phyloP scores from a whole-genome alignment of 1,140 invertebrate species.

The Hydropsyche tenuis region DNA sequence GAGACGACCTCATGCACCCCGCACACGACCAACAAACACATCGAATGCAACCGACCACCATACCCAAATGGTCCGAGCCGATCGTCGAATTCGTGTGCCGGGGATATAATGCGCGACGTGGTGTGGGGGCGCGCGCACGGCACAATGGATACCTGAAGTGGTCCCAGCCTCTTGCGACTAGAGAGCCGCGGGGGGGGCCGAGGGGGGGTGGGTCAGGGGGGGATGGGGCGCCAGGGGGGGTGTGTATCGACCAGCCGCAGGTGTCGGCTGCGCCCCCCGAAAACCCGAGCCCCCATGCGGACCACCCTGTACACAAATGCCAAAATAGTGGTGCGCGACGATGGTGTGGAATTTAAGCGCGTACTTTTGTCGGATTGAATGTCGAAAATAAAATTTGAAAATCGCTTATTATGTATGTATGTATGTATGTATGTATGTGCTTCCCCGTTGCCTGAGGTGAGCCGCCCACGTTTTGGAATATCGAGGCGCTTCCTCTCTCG shows the following conservation, averaged over 20 bases:
- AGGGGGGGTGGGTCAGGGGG: constrained; percentile 8
- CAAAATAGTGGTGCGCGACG: constrained; percentile 26
- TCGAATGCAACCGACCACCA: too few species aligned
- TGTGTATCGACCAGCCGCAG: constrained; percentile 39
- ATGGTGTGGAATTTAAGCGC: not conserved
- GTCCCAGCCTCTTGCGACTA: constrained; percentile 29
- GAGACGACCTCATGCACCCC: too few species aligned
- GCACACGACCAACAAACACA: too few species aligned
- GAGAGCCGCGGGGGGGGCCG: not conserved
- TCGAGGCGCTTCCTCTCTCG: too few species aligned
- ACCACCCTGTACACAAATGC: not conserved
- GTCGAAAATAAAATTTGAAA: too few species aligned
- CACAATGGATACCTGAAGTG: constrained; percentile 39
- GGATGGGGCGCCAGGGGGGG: not conserved
- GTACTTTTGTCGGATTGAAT: too few species aligned
- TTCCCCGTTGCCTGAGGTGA: too few species aligned
- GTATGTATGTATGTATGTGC: too few species aligned
- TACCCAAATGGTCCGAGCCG: not conserved
- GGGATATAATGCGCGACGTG: constrained; percentile 2
- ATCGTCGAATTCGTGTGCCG: constrained; percentile 10
- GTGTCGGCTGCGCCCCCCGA: constrained; percentile 19
- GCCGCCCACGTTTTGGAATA: too few species aligned
- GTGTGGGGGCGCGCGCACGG: constrained; percentile 3
- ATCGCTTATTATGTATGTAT: too few species aligned
- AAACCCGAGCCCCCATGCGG: not conserved